These are phyloP conservation scores for Hippopotamus amphibius DNA, from an alignment of 2,113 vertebrate species.

Conservation along the genomic window DNA sequence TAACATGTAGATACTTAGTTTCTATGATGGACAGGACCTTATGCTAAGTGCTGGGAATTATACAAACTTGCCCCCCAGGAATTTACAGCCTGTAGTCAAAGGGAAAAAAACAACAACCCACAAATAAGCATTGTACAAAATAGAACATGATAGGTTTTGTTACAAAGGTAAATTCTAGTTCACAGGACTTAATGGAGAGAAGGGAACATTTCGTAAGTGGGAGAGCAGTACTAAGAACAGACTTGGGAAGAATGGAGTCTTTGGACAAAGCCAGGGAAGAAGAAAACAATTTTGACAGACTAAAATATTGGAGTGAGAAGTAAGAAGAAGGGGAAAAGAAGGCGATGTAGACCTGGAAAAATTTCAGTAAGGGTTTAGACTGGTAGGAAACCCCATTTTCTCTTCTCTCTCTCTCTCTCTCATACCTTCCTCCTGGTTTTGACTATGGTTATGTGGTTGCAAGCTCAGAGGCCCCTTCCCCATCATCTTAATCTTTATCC, in stretches of 20 bases:
- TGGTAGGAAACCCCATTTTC: not conserved
- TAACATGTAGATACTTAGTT: not conserved
- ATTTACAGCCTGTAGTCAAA: not conserved
- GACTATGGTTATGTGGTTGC: not conserved
- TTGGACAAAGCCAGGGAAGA: not conserved
- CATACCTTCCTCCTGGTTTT: not conserved
- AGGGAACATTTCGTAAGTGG: not conserved
- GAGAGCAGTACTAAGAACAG: not conserved
- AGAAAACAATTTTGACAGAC: not conserved
- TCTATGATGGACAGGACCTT: not conserved
- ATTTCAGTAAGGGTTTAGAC: not conserved
- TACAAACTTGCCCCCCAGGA: not conserved
- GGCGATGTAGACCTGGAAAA: not conserved
- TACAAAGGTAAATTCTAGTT: not conserved
- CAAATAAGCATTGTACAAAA: not conserved
- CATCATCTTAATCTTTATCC: slow-evolving; percentile 24
- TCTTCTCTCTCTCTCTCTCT: not conserved
- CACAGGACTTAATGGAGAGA: not conserved
- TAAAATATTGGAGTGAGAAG: not conserved
- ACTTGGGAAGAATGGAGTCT: not conserved
- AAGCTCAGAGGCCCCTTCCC: not conserved
- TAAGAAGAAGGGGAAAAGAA: not conserved
- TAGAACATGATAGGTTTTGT: not conserved
- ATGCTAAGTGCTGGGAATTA: not conserved
- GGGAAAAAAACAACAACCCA: not conserved